phyloP scores from a whole-genome alignment of 2,797 vertebrate genomes.

The Amniataba percoides region DNA sequence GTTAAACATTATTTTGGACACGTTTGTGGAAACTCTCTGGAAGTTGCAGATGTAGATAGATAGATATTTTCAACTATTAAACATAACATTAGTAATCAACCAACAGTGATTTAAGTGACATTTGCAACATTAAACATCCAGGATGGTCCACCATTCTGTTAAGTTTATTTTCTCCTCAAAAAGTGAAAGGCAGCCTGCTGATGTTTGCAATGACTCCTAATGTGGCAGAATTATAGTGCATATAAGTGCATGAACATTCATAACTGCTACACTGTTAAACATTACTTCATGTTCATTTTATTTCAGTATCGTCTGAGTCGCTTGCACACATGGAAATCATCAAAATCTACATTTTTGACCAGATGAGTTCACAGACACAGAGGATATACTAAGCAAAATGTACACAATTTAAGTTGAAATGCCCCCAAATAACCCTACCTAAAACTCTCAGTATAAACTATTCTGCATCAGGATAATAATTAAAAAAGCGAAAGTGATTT shows the following conservation, averaged over 20 bases:
- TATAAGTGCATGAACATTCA: too few species aligned
- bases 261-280: too few species aligned
- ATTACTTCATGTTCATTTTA: too few species aligned
- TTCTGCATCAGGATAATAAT: constrained; percentile 11
- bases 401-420: background rate
- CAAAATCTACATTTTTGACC: background rate
- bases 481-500: constrained; percentile 14
- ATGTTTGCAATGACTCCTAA: background rate
- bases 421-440: background rate
- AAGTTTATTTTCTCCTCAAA: background rate
- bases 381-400: background rate
- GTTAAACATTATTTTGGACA: background rate
- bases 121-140: background rate
- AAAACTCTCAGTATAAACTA: background rate
- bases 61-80: background rate
- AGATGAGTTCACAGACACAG: background rate
- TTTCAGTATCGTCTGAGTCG: too few species aligned
- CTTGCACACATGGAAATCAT: background rate
- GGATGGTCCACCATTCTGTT: too few species aligned
- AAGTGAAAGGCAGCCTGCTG: too few species aligned
- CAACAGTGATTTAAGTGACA: background rate
- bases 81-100: too few species aligned
- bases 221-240: background rate
- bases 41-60: background rate
- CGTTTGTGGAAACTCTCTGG: background rate